Percentiles rank a stretch among this genome's conserved stretches.
Conservation (phyloP, 2,797 vertebrate species). For the Rachycentron canadum region DNA sequence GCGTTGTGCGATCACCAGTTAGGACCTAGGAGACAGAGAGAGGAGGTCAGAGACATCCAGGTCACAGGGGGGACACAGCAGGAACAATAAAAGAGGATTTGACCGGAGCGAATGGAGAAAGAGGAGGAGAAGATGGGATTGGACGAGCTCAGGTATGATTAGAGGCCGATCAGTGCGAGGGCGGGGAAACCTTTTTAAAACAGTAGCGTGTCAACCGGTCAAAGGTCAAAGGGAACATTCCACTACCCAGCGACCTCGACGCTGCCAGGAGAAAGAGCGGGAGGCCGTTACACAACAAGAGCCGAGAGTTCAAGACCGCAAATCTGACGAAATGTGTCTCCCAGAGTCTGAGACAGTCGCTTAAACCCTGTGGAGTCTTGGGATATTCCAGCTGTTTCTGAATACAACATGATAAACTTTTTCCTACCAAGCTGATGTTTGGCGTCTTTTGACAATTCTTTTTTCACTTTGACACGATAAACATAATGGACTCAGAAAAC, state of each 20-base stretch:
- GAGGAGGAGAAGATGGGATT: conserved; percentile 8
- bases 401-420: no score
- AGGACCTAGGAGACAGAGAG: conserved; percentile 34
- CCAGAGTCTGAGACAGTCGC: neutral
- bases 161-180: neutral
- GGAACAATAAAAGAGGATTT: conserved; percentile 7
- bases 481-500: no score
- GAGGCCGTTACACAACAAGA: conserved; percentile 43
- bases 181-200: conserved; percentile 9
- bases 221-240: conserved; percentile 1
- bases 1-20: conserved; percentile 57
- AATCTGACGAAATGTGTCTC: conserved; percentile 28
- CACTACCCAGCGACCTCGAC: neutral
- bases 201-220: neutral
- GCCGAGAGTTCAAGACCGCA: conserved; percentile 1
- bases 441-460: no score
- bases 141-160: conserved; percentile 21
- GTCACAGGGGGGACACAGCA: neutral
- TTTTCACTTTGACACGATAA: no score
- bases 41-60: neutral
- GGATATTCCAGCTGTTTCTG: no score
- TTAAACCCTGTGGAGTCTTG: no score
- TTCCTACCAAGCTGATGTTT: no score
- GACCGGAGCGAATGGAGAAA: neutral
- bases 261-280: neutral